Conservation (phyloP, 2,888 invertebrate genomes). For the Drosophila siamana region DNA sequence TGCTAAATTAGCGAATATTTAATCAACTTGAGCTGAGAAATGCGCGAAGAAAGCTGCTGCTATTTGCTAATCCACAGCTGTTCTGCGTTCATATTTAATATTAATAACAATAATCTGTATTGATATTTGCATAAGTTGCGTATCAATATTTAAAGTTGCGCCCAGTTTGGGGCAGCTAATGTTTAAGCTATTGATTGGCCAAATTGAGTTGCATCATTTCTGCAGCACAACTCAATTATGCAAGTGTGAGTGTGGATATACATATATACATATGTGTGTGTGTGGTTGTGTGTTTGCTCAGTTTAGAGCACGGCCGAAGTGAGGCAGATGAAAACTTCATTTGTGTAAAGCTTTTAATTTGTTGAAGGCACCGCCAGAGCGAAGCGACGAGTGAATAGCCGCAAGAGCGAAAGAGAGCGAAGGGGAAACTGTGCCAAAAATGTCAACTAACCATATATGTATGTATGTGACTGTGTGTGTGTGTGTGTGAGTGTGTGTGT, state of each 20-base stretch:
- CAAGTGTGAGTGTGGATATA: conserved; percentile 2
- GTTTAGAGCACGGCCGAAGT: conserved; percentile 12
- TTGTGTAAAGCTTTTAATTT: conserved; percentile 66
- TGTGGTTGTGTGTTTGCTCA: conserved; percentile 10
- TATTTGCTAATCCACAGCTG: neutral
- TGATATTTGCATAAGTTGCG: neutral
- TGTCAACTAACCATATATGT: conserved; percentile 45
- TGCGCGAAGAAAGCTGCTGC: neutral
- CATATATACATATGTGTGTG: conserved; percentile 1
- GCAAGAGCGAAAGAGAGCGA: neutral
- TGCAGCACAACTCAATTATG: conserved; percentile 30
- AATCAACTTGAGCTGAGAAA: neutral
- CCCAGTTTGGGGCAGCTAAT: neutral
- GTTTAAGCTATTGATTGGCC: conserved; percentile 20
- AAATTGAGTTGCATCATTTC: conserved; percentile 35
- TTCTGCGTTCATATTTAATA: neutral
- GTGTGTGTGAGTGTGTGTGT: conserved; percentile 5
- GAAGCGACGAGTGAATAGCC: neutral
- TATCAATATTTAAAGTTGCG: neutral
- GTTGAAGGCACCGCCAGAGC: conserved; percentile 13
- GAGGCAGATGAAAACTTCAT: conserved; percentile 50
- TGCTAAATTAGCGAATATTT: neutral
- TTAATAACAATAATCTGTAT: neutral
- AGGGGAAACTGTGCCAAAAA: conserved; percentile 40
- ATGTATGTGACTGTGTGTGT: neutral